phyloP scores from a whole-genome alignment of 2,113 vertebrate species.

The Enhydra lutris region DNA sequence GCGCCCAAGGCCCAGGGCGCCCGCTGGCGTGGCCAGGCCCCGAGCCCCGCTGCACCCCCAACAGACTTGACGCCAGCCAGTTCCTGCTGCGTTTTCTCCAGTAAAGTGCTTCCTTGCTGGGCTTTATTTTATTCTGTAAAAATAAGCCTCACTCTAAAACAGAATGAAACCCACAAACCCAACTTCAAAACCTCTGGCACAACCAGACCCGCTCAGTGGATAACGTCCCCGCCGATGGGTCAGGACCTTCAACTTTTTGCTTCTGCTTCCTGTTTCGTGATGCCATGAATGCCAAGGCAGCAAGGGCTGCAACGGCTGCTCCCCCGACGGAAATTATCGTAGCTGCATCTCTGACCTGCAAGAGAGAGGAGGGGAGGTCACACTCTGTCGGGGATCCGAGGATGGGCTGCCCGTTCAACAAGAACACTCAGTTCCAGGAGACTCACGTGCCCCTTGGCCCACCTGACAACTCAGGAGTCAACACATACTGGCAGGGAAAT shows the following conservation, averaged over 20 bases:
- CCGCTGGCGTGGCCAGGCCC: background rate
- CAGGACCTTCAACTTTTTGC: conserved; percentile 27
- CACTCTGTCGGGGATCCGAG: background rate
- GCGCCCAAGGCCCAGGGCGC: background rate
- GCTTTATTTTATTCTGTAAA: conserved; percentile 45
- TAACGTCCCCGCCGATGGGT: background rate
- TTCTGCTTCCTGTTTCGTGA: conserved; percentile 68
- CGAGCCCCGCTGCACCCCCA: background rate
- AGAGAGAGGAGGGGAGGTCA: background rate
- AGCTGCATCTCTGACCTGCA: conserved; percentile 70
- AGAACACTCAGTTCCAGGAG: background rate
- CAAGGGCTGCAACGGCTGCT: too few relatives aligned
- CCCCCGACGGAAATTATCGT: too few relatives aligned
- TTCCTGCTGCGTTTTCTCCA: background rate
- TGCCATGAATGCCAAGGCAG: background rate
- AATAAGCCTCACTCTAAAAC: conserved; percentile 43
- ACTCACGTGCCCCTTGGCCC: background rate
- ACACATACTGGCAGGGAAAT: background rate
- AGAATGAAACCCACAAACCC: conserved; percentile 13
- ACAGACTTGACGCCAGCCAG: background rate
- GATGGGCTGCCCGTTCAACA: background rate
- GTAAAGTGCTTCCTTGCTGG: background rate
- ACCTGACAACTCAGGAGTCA: background rate
- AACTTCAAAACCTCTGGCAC: background rate
- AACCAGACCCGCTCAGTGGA: background rate